These are phyloP conservation scores for Xanthorhoe designata DNA, from an alignment of 2,888 invertebrate genomes.

Conservation along the genomic window DNA sequence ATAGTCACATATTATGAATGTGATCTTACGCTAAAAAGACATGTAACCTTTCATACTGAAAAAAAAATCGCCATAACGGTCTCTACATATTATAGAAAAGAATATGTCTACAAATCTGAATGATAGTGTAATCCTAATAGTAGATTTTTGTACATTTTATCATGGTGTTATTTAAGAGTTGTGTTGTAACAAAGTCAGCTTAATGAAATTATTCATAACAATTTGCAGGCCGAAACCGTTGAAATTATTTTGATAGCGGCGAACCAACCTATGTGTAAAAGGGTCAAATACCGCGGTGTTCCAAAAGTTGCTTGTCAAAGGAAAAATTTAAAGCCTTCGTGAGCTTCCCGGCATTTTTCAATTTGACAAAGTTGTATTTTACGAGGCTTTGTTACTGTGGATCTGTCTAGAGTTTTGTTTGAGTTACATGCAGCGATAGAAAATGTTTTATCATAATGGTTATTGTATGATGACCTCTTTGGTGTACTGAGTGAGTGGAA, in stretches of 20 bases:
- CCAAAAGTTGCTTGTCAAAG: conserved; percentile 51
- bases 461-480: not conserved
- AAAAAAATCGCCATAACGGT: too few species aligned
- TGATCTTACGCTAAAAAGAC: too few species aligned
- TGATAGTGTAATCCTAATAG: too few species aligned
- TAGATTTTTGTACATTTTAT: too few species aligned
- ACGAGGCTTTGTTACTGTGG: conserved; percentile 16
- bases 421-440: not conserved
- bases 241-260: conserved; percentile 20
- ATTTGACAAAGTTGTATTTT: conserved; percentile 29
- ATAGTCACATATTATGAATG: too few species aligned
- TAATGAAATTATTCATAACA: conserved; percentile 5
- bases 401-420: conserved; percentile 2
- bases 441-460: not conserved
- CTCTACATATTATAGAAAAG: too few species aligned
- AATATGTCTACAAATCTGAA: too few species aligned
- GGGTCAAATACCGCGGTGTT: conserved; percentile 39
- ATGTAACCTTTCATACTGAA: too few species aligned
- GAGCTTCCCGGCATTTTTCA: conserved; percentile 32
- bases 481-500: not conserved
- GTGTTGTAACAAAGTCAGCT: not conserved
- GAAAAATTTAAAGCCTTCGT: conserved; percentile 48
- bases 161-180: not conserved
- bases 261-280: conserved; percentile 30
- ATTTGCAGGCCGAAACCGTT: conserved; percentile 21